Base-by-base conservation (phyloP, 2,888 invertebrate species). In the Flabesymbios commensalis region DNA sequence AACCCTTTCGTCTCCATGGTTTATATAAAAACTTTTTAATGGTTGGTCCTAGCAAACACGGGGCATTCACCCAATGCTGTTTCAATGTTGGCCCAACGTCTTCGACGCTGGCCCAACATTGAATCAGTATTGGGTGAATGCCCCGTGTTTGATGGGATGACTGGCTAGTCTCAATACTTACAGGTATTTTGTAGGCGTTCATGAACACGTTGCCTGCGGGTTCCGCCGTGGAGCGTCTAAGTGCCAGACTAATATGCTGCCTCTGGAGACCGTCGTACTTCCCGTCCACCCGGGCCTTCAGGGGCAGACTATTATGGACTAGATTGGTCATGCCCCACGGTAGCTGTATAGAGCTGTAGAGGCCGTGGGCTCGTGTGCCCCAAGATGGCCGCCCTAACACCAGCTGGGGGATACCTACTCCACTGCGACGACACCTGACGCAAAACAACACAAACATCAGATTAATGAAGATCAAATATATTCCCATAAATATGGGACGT, bases 181-280 rank as follows among this genome's bases (percentile, higher is more conserved):
- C 45, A 22, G 14, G 14, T 45, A 45, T 45, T 24, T 24, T 10
- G 45, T 45, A 24, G 7, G 22, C 7, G 53, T 14, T 32, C 4
- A 4, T n/a, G 41, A n/a, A 14, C 31, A 51, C 17, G 31, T 19
- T 29, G 24, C 19, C n/a, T 5, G 17, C 47, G 5, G 3, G 31
- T 1, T 7, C 48, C 1, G 41, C 32, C n/a, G 29, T 28, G 17
- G 29, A 36, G 14, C 36, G 28, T 1, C n/a, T 36, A 7, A 62
- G 52, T 1, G 52, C 39, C 24, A 62, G 36, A 17, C 17, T 41
- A 14, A 62, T 42, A 5, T 33, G 3, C 10, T 54, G 39, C 7
- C n/a, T 7, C 55, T 66, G 66, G n/a, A 19, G 24, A 17, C 58
- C 63, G 36, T 64, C 66, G 22, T 66, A 66, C 49, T 64, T 66